Evolutionary conservation across 2,113 vertebrate genomes (phyloP).

Genomic region (Forbesichthys agassizii): DNA sequence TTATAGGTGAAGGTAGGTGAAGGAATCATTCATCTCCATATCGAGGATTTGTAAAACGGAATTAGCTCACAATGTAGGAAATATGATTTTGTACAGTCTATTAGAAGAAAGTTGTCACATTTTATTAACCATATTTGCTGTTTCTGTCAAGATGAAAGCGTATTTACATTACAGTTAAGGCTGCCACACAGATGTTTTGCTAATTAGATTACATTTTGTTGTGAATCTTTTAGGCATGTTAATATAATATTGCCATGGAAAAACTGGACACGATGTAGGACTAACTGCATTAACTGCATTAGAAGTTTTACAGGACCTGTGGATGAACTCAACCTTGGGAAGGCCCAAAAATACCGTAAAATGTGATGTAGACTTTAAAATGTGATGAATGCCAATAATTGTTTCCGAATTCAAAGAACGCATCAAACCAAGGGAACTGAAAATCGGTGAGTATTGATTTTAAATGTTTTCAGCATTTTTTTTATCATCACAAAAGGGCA

Average conservation of each 20-base stretch:
- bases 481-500: not conserved
- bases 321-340: not conserved
- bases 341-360: not conserved
- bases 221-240: too few species aligned
- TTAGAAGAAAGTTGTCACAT: too few species aligned
- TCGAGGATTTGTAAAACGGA: too few species aligned
- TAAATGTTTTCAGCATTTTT: not conserved
- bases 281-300: conserved; percentile 1
- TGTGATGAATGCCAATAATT: not conserved
- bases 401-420: not conserved
- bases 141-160: too few species aligned
- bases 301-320: conserved; percentile 34
- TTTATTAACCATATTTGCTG: too few species aligned
- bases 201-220: too few species aligned
- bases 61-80: too few species aligned
- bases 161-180: too few species aligned
- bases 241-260: not conserved
- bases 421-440: not conserved
- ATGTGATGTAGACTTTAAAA: not conserved
- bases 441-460: conserved; percentile 50
- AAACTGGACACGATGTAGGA: not conserved
- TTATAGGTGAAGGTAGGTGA: too few species aligned
- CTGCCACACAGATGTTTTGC: too few species aligned
- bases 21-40: too few species aligned
- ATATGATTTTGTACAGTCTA: too few species aligned